phyloP scores from a whole-genome alignment of 2,113 vertebrate species.

The Trachemys scripta region DNA sequence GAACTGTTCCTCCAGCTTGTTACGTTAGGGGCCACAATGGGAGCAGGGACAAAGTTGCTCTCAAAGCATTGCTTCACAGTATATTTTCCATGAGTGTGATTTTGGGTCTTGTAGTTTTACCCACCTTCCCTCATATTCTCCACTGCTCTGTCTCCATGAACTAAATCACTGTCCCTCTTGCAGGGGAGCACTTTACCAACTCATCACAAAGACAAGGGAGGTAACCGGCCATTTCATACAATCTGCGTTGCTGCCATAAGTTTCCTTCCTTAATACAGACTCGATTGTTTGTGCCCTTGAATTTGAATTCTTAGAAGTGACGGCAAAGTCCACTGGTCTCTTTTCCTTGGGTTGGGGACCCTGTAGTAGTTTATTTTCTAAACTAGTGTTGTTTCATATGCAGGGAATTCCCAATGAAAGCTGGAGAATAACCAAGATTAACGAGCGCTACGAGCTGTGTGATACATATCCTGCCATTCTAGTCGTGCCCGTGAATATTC shows the following conservation, averaged over 20 bases:
- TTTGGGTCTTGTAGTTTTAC: neutral
- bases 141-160: neutral
- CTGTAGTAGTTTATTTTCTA: constrained; percentile 22
- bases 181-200: neutral
- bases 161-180: neutral
- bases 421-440: constrained; percentile 94
- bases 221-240: neutral
- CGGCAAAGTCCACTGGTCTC: neutral
- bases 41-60: neutral
- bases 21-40: neutral
- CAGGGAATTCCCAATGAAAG: constrained; percentile 98
- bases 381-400: constrained; percentile 40
- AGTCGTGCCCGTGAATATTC: constrained; percentile 92
- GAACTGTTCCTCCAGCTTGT: neutral
- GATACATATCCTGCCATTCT: constrained; percentile 93
- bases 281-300: neutral
- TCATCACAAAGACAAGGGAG: neutral
- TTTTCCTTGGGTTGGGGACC: constrained; percentile 4
- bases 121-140: neutral
- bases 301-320: constrained; percentile 16
- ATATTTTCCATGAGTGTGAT: neutral
- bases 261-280: constrained; percentile 2
- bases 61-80: neutral
- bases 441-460: constrained; percentile 94
- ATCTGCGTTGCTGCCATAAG: neutral